Base-by-base conservation (phyloP, 2,888 invertebrate species). In the Tetranychus piercei region DNA sequence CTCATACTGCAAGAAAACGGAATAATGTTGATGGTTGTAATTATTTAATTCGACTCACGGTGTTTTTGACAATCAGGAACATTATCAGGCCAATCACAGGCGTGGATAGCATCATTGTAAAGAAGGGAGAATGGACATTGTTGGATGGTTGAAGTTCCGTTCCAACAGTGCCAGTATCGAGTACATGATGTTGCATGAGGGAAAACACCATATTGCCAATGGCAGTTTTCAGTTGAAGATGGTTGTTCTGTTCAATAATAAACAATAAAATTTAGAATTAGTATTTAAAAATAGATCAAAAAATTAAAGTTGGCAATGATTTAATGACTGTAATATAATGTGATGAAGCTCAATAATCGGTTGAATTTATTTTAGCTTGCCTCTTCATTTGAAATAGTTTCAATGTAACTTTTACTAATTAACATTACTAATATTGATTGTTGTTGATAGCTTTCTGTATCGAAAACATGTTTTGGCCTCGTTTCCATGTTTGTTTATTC, bases 161-260 rank as follows among this genome's bases (percentile, higher is more conserved):
- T 93, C 93, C 92, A 93, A 82, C 93, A 93, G 0, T 92, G 92
- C 92, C 92, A 93, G 82, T 92, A 93, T 73, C 92, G 86, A 6
- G 92, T 93, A 84, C 93, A 93, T 1, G 91, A 92, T 0, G 92
- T 92, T 85, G 92, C 92, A 83, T 93, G 93, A 0, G 92, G 92
- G 84, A 92, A 92, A 81, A 93, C 92, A 72, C 93, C 93, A 83
- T 92, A 93, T 79, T 92, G 84, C 92, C 92, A 93, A 82, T 91
- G 92, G 80, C 93, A 93, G 81, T 92, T 92, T 79, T 92, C 92
- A 1, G 88, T 88, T 73, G 88, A 87, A 78, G 90, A 88, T 65
- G 92, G 92, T 18, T 90, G 87, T 83, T 93, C 90, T 90, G 77
- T 5, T 55, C 6, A 45, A 15, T 55, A 75, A 76, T 74, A 70